Evolutionary conservation across 2,113 vertebrate species (phyloP).

Genomic region (Tylochromis polylepis): DNA sequence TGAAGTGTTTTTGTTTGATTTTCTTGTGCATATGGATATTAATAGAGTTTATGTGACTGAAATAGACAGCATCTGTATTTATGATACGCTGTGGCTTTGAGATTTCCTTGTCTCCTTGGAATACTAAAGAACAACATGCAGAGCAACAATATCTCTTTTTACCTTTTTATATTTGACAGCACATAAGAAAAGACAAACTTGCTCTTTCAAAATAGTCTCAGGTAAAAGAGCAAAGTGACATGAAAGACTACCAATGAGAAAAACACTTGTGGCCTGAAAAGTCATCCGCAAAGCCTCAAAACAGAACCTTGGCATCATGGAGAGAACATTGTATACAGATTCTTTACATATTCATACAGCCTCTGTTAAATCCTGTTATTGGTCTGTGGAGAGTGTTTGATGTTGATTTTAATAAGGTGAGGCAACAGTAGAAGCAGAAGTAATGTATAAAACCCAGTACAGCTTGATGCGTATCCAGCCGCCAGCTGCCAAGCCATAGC

Average conservation of each 20-base stretch:
- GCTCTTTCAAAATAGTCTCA: background rate
- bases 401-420: slow-evolving; percentile 69
- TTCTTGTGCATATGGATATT: background rate
- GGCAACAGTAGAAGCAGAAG: slow-evolving; percentile 44
- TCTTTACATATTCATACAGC: slow-evolving; percentile 55
- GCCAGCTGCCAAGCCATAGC: slow-evolving; percentile 44
- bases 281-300: background rate
- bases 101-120: background rate
- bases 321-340: slow-evolving; percentile 2
- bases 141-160: background rate
- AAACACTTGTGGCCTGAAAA: background rate
- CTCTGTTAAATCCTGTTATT: slow-evolving; percentile 50
- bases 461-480: slow-evolving; percentile 19
- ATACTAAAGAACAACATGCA: background rate
- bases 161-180: background rate
- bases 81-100: background rate
- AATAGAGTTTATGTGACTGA: background rate
- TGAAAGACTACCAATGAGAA: background rate
- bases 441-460: slow-evolving; percentile 17
- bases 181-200: background rate
- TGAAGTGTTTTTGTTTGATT: background rate
- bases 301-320: background rate
- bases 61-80: background rate
- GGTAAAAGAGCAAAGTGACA: background rate
- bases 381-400: slow-evolving; percentile 56